Conservation (phyloP, 2,113 vertebrate species). For the Bostrychus sinensis region DNA sequence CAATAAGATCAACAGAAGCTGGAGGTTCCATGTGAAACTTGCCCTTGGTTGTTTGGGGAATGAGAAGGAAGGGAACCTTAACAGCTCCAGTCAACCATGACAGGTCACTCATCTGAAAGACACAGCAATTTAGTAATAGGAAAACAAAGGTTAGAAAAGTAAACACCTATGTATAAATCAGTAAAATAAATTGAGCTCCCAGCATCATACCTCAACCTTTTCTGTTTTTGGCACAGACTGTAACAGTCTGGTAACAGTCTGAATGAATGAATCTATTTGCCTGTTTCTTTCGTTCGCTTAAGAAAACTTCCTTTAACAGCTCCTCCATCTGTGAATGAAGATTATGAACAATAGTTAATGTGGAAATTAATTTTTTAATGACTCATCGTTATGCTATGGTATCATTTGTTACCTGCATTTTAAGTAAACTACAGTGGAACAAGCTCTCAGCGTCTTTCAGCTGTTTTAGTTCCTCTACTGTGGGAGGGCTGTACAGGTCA, state of each 20-base stretch:
- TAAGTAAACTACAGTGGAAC: slow-evolving; percentile 92
- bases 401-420: slow-evolving; percentile 84
- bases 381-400: neutral
- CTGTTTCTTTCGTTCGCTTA: slow-evolving; percentile 88
- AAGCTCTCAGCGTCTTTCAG: slow-evolving; percentile 92
- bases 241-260: slow-evolving; percentile 81
- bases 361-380: neutral
- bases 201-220: slow-evolving; percentile 79
- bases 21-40: slow-evolving; percentile 88
- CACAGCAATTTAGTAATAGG: neutral
- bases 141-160: too few species aligned
- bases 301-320: slow-evolving; percentile 88
- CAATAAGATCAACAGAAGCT: slow-evolving; percentile 84
- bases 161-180: neutral
- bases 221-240: slow-evolving; percentile 77
- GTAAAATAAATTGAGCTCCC: neutral
- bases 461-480: slow-evolving; percentile 89
- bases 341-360: neutral
- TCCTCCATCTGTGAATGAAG: slow-evolving; percentile 86
- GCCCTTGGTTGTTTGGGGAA: slow-evolving; percentile 87
- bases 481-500: slow-evolving; percentile 89
- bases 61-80: slow-evolving; percentile 87
- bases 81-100: slow-evolving; percentile 85
- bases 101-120: slow-evolving; percentile 84
- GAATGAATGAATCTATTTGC: slow-evolving; percentile 85